Base-by-base conservation (phyloP, 2,888 invertebrate genomes). In the Eilema griseolum region DNA sequence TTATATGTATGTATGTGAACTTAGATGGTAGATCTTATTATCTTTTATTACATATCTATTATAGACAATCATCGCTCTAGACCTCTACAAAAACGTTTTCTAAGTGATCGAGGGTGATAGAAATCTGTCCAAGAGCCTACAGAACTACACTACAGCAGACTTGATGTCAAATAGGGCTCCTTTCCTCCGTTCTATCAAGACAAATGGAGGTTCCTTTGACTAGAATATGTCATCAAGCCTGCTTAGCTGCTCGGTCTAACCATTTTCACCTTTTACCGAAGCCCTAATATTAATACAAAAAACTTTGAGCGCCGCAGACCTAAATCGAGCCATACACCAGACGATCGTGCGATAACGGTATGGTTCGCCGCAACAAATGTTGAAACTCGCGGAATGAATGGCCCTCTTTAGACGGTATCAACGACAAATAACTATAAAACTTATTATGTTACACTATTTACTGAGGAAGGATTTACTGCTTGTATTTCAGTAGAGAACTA, bases 301-400 rank as follows among this genome's bases (percentile, higher is more conserved):
- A 74, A 83, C 66, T 74, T 84, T 84, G 82, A 79, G 75, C 31
- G 69, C 69, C 78, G 7, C 61, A 41, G 61, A 59, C 57, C 69
- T 72, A 80, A 82, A 78, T 65, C 74, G 64, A 73, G 64, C 75
- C 72, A 76, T 66, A 73, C 74, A 74, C 69, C 78, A 82, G 80
- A 82, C 84, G 83, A 86, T 83, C 74, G 73, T 11, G 71, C 79
- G 86, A 86, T 86, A 86, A 79, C 79, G 74, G 81, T 75, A 70
- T 73, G 73, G 71, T 76, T 71, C 70, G 81, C 73, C 77, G 79
- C 78, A 76, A 79, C 83, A 79, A 81, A 82, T 81, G 78, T 76
- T 74, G n/a, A n/a, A n/a, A 75, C 72, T 64, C 81, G 78, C 78
- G 77, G 77, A 82, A 83, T 83, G 85, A 84, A 85, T 85, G 75